Conservation (phyloP, 2,888 invertebrate species). For the Sinohyriopsis cumingii region DNA sequence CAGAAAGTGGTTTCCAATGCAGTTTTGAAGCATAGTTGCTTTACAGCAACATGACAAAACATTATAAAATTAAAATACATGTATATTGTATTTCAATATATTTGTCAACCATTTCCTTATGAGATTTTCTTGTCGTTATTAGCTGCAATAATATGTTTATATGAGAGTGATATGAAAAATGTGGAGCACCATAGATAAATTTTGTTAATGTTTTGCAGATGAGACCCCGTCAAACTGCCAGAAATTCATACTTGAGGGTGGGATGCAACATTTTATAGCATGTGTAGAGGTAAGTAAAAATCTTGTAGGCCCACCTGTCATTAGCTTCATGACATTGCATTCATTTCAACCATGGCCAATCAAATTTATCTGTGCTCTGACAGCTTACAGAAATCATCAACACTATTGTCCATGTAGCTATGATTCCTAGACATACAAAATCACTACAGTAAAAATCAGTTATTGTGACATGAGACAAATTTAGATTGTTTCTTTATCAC, state of each 20-base stretch:
- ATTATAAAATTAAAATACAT: not conserved
- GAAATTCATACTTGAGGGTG: constrained; percentile 88
- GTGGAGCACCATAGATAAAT: not conserved
- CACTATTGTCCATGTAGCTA: no score
- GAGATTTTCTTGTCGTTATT: not conserved
- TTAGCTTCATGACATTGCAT: no score
- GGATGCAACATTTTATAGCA: constrained; percentile 90
- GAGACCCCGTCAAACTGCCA: constrained; percentile 96
- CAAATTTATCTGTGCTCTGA: not conserved
- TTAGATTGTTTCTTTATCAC: no score
- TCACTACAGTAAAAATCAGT: no score
- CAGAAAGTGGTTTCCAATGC: no score
- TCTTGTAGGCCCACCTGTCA: no score
- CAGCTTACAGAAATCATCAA: not conserved
- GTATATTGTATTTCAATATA: not conserved
- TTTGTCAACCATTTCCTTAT: not conserved
- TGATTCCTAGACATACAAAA: no score
- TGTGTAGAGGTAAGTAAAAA: constrained; percentile 83
- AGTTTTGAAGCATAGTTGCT: no score
- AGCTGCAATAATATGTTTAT: not conserved
- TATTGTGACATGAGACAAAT: no score
- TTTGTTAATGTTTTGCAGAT: constrained; percentile 77
- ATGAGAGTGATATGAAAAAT: not conserved
- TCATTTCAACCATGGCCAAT: no score
- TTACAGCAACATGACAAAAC: not conserved